These are phyloP conservation scores for Drosophila fulvimacula DNA, from an alignment of 2,888 invertebrate genomes.

Conservation along the genomic window DNA sequence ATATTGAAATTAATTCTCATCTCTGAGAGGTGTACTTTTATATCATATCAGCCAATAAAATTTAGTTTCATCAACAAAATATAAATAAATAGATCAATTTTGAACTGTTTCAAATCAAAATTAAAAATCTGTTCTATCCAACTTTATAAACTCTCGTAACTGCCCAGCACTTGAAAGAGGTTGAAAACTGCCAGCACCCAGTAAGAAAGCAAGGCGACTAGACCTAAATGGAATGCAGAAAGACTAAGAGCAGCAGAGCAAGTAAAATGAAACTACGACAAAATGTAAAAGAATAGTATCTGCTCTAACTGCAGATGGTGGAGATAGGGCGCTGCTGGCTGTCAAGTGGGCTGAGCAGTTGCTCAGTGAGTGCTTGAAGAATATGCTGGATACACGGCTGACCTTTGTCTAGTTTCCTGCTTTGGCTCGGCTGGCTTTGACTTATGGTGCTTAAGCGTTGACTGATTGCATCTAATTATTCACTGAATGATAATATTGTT, in stretches of 20 bases:
- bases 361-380: conserved; percentile 27
- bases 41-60: neutral
- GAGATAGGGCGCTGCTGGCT: conserved; percentile 43
- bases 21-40: too few relatives aligned
- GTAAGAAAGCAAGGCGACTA: conserved; percentile 15
- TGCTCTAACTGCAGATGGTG: conserved; percentile 61
- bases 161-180: conserved; percentile 26
- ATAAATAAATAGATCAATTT: neutral
- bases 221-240: conserved; percentile 27
- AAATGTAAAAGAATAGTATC: conserved; percentile 47
- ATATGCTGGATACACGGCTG: conserved; percentile 40
- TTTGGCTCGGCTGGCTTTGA: conserved; percentile 63
- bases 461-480: conserved; percentile 83
- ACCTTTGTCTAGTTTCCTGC: conserved; percentile 69
- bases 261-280: conserved; percentile 53
- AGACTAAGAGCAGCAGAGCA: conserved; percentile 25
- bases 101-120: neutral
- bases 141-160: conserved; percentile 18
- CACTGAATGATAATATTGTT: conserved; percentile 80
- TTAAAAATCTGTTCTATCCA: neutral
- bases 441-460: conserved; percentile 81
- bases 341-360: conserved; percentile 38
- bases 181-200: conserved; percentile 6
- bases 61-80: neutral
- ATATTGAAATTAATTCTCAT: too few relatives aligned